Conservation (phyloP, 2,113 vertebrate species). For the Cairina moschata region DNA sequence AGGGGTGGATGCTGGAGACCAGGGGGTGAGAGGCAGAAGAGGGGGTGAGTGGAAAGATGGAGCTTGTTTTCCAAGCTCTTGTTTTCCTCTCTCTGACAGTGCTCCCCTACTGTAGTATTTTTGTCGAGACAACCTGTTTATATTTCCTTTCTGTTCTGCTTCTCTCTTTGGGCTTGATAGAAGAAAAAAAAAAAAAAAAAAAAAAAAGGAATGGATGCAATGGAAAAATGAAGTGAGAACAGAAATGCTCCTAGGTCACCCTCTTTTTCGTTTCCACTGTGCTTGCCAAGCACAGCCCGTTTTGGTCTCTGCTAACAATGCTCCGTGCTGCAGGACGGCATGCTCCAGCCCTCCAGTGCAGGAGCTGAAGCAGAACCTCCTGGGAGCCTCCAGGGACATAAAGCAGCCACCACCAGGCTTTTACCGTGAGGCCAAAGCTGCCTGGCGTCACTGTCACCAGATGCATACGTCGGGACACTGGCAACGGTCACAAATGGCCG, state of each 20-base stretch:
- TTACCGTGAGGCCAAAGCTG: not conserved
- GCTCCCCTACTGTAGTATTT: not conserved
- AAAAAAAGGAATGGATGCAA: constrained; percentile 26
- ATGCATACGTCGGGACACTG: not conserved
- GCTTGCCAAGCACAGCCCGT: constrained; percentile 59
- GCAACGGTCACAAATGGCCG: not conserved
- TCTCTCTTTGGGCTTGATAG: not conserved
- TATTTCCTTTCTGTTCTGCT: constrained; percentile 17
- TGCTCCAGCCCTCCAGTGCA: not conserved
- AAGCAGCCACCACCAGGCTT: not conserved
- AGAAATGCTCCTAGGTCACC: constrained; percentile 52
- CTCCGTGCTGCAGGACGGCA: not conserved
- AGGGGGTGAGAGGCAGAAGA: not conserved
- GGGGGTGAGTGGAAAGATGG: not conserved
- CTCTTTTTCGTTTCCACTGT: constrained; percentile 62
- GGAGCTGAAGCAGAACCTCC: constrained; percentile 6
- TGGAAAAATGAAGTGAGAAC: constrained; percentile 71
- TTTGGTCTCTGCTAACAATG: constrained; percentile 8
- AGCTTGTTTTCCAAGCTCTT: not conserved
- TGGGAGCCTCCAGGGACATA: not conserved
- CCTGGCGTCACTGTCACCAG: not conserved
- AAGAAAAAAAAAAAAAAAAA: not conserved
- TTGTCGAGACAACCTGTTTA: not conserved
- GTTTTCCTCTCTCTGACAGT: not conserved
- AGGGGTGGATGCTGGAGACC: not conserved